Percentiles rank a stretch among this genome's conserved stretches.
These are phyloP conservation scores for Pogonophryne albipinna DNA, from an alignment of 2,797 vertebrate genomes.

Conservation along the genomic window DNA sequence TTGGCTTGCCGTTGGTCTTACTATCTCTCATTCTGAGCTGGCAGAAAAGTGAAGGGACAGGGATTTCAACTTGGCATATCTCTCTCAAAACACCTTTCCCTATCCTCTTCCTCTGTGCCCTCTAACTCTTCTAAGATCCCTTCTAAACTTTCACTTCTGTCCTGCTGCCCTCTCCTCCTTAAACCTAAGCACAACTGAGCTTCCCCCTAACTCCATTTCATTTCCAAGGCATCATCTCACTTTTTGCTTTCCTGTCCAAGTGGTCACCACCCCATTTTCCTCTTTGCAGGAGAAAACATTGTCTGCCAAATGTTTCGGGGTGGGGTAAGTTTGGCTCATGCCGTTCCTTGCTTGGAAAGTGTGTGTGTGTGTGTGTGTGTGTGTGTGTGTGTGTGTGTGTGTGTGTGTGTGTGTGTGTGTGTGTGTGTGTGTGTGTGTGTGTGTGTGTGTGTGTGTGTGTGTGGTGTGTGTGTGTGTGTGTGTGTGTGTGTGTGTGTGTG, in stretches of 20 bases:
- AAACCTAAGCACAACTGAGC: constrained; percentile 33
- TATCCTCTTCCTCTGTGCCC: constrained; percentile 52
- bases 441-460: too few species aligned
- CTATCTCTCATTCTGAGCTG: constrained; percentile 69
- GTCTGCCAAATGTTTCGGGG: constrained; percentile 69
- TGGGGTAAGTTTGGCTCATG: constrained; percentile 57
- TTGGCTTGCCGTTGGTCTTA: constrained; percentile 52
- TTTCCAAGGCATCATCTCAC: constrained; percentile 48
- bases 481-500: too few species aligned
- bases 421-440: too few species aligned
- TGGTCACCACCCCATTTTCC: constrained; percentile 66
- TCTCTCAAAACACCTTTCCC: constrained; percentile 66
- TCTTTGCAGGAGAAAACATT: constrained; percentile 45
- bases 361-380: too few species aligned
- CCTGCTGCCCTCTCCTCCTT: constrained; percentile 22
- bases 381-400: too few species aligned
- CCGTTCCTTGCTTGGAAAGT: constrained; percentile 10
- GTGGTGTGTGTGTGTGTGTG: too few species aligned
- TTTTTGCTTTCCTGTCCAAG: constrained; percentile 35
- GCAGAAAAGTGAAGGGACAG: constrained; percentile 68
- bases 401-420: too few species aligned
- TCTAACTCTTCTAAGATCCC: constrained; percentile 57
- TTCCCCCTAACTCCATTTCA: constrained; percentile 18
- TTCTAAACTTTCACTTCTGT: constrained; percentile 48
- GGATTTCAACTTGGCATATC: constrained; percentile 76